Evolutionary conservation across 2,888 invertebrate genomes (phyloP), one percentile per base, ranked within the genome.

Genomic region (Sminthurides aquaticus): DNA sequence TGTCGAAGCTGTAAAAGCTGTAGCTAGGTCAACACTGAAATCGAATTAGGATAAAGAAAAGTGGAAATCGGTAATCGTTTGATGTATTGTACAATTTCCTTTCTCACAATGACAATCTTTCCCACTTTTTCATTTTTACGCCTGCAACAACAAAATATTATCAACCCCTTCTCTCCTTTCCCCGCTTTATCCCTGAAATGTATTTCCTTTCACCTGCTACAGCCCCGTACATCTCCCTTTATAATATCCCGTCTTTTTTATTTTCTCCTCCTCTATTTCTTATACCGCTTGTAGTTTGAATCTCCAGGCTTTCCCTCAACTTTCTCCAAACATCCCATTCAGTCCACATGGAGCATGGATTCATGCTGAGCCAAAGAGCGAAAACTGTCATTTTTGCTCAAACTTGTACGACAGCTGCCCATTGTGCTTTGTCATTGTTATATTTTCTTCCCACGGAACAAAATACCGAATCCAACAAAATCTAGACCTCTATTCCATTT

Each of bases 311-410:
- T 34, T 34, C 15, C 15, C 15, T 34, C 43, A 34, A 34, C 43
- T 34, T 34, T 34, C 43, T 34, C 43, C 15, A 18, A 3, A 24
- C 3, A 62, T 8, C 49, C 57, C 54, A 60, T 65, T 65, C 43
- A 43, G 57, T 61, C 61, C 57, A 57, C 65, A 65, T 49, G 61
- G 57, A 25, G 49, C 57, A 57, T 56, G 56, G 57, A 60, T 43
- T 65, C 65, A 65, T 20, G 65, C 65, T 65, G 65, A 49, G 65
- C 27, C 49, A 28, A 11, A 49, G 56, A 57, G 60, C 29, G 65
- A 61, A 54, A 61, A 28, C 61, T 65, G 65, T 65, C 65, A 60
- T 61, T 65, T 65, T 52, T 57, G 49, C 48, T 56, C 56, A 57
- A 29, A 65, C 61, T 24, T 61, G 54, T 59, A 29, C 56, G 60